Evolutionary conservation across 2,113 vertebrate species (phyloP), one percentile per base, ranked within the genome.

Genomic region (Notothenia coriiceps): DNA sequence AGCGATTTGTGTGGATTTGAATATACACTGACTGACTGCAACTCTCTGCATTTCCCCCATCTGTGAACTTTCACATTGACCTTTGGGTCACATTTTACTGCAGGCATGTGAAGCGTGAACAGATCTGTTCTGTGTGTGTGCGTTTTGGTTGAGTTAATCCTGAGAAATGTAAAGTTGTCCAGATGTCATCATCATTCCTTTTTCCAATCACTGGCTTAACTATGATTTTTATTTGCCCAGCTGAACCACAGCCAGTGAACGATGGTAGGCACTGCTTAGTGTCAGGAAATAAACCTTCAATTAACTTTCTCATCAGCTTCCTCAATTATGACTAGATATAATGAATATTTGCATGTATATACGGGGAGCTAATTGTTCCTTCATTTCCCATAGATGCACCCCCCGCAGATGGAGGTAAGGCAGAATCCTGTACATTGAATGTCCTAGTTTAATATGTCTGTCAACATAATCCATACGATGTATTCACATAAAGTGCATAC

Each of bases 321-420:
- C 56, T 51, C 5, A 60, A 6, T 49, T 49, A 5, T 73, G 13
- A 66, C n/a, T 60, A 5, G 13, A 62, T 44, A 6, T 40, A 66
- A 49, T 56, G 3, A 56, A 62, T 68, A 75, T 44, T 57, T 57
- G 33, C 13, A 55, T 25, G 11, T n/a, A 52, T 12, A 70, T 60
- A 61, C 40, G 50, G 56, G 14, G 33, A 29, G 73, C 70, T 91
- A 66, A 88, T 81, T 84, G 5, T 72, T 25, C 14, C 50, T 85
- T 81, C 35, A 65, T 86, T 83, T 85, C 70, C 64, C 61, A 67
- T 74, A 92, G 91, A 91, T 64, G 10, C 5, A 44, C 65, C 50
- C 49, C 77, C 77, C n/a, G 29, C 87, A 73, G 88, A 92, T 22
- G 91, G 83, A 92, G 92, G 92, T 92, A 92, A 92, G 92, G 67